Base-by-base conservation (phyloP, 2,888 invertebrate species). In the Catotricha subobsoleta region DNA sequence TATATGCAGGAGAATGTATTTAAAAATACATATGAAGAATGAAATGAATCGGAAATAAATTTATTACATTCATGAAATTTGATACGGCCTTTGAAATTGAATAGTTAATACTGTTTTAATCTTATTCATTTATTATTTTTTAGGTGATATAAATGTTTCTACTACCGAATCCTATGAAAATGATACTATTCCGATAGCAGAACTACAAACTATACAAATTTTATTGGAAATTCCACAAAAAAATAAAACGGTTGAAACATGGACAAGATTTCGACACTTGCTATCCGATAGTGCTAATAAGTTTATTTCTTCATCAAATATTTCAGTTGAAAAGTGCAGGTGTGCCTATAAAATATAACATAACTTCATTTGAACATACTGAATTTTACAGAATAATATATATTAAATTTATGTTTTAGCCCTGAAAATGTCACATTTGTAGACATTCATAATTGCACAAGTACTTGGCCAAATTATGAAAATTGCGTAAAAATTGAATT, bases 161-260 rank as follows among this genome's bases (percentile, higher is more conserved):
- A 37, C 16, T 25, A 25, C 23, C 8, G 16, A 3, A 25, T 16
- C 37, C 6, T 2, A 19, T 2, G 15, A 15, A 6, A 16, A 5
- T 25, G 25, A 8, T n/a, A 25, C 10, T 12, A 20, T 12, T 3
- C 16, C 25, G 10, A 2, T 27, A n/a, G 10, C 3, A 8, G 8
- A 13, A 19, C 13, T 9, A 10, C n/a, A 39, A 7, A n/a, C 3
- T 18, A n/a, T 39, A 9, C 13, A 16, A 18, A 12, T 39, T 10
- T 8, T 27, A 9, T n/a, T 39, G 9, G 29, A 30, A 10, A 21
- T 39, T 9, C 19, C 29, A 5, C 2, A 29, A 30, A 10, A 18
- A 12, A 29, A 29, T 9, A 19, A 39, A 29, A 30, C 10, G 12
- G 20, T 30, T 21, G 39, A 29, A n/a, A 39, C 39, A 21, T 39